These are phyloP conservation scores for Acrocephalus arundinaceus DNA, from an alignment of 2,113 vertebrate species.

Conservation along the genomic window DNA sequence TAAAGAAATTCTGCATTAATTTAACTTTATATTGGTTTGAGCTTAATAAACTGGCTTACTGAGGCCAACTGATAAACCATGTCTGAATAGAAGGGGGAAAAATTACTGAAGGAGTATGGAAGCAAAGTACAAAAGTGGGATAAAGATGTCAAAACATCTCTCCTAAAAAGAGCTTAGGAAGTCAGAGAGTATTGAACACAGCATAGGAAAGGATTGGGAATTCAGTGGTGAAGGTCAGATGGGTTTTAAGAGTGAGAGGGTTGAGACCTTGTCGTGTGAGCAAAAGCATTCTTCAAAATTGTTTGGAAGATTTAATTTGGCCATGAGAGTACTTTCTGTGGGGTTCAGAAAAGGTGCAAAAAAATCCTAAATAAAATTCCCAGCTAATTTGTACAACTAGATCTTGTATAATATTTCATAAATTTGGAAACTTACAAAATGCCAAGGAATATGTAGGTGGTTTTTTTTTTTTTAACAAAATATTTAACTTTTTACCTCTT, in stretches of 20 bases:
- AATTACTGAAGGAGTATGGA: not conserved
- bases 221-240: not conserved
- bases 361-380: not conserved
- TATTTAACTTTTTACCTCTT: not conserved
- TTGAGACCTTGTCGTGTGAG: not conserved
- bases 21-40: not conserved
- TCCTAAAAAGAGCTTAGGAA: not conserved
- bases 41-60: not conserved
- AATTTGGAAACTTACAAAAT: not conserved
- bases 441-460: not conserved
- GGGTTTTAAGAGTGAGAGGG: not conserved
- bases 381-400: not conserved
- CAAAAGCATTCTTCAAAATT: not conserved
- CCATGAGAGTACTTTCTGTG: not conserved
- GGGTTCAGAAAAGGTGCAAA: not conserved
- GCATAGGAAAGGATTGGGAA: not conserved
- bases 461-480: not conserved
- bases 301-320: not conserved
- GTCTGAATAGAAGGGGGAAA: not conserved
- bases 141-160: not conserved
- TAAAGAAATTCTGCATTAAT: not conserved
- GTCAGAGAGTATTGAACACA: not conserved
- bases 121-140: not conserved
- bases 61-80: not conserved
- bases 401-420: not conserved